Percentiles rank a stretch among this genome's conserved stretches.
Conservation (phyloP, 2,888 invertebrate species). For the Didymodactylos carnosus region DNA sequence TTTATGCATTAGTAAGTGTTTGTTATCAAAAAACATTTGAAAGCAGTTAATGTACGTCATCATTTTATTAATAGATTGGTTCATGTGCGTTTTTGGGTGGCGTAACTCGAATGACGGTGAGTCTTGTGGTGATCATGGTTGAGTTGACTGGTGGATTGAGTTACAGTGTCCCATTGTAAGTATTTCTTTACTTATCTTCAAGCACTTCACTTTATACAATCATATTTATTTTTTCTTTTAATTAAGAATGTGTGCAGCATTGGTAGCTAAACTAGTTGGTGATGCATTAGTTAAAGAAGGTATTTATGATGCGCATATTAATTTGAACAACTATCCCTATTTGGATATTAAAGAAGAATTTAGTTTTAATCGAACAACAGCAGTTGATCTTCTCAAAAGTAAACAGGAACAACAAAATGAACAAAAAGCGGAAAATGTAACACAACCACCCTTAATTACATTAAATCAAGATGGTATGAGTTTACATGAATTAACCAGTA, state of each 20-base stretch:
- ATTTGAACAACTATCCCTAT: constrained; percentile 93
- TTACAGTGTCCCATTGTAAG: constrained; percentile 82
- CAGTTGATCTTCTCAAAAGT: neutral
- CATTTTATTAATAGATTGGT: too few relatives aligned
- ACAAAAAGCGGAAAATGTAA: too few relatives aligned
- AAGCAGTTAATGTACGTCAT: too few relatives aligned
- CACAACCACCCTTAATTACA: constrained; percentile 2
- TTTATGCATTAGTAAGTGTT: constrained; percentile 98
- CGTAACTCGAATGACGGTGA: constrained; percentile 81
- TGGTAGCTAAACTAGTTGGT: constrained; percentile 99
- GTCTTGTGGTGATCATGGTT: constrained; percentile 87
- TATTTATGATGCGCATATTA: constrained; percentile 95
- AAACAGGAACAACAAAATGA: neutral
- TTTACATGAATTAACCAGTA: neutral
- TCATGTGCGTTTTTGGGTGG: constrained; percentile 93
- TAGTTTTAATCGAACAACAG: constrained; percentile 4
- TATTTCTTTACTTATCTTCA: too few relatives aligned
- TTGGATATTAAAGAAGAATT: constrained; percentile 80
- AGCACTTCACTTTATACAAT: too few relatives aligned
- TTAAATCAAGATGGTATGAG: constrained; percentile 4
- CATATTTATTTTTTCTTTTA: too few relatives aligned
- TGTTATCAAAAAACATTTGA: too few relatives aligned
- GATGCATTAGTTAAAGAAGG: constrained; percentile 81
- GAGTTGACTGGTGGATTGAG: constrained; percentile 47
- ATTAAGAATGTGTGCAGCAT: constrained; percentile 96